Evolutionary conservation across 2,113 vertebrate genomes (phyloP).

Genomic region (Corapipo altera): DNA sequence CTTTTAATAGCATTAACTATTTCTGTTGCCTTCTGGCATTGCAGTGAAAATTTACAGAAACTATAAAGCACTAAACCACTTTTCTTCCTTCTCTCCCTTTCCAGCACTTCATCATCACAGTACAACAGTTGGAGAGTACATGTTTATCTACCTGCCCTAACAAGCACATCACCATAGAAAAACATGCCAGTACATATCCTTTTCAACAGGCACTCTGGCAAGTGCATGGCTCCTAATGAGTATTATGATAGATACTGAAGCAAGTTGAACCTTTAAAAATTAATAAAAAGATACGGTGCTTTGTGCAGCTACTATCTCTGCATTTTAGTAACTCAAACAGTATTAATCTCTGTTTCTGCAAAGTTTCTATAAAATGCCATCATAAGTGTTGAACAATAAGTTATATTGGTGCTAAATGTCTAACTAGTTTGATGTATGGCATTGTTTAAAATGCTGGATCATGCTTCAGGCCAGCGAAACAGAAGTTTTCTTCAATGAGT

Average conservation of each 20-base stretch:
- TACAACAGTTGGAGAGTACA: neutral
- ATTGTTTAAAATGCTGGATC: slow-evolving; percentile 25
- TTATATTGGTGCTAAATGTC: neutral
- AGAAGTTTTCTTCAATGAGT: neutral
- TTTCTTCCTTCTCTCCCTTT: neutral
- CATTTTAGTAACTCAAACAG: neutral
- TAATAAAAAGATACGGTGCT: neutral
- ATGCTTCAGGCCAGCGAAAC: neutral
- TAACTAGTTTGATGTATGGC: neutral
- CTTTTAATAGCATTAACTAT: neutral
- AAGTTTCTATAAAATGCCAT: neutral
- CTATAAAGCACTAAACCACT: neutral
- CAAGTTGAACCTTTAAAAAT: neutral
- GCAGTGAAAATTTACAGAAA: neutral
- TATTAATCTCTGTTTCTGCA: neutral
- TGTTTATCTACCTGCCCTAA: neutral
- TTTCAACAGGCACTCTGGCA: neutral
- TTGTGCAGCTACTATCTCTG: neutral
- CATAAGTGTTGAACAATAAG: neutral
- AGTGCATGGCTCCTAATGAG: neutral
- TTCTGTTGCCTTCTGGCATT: neutral
- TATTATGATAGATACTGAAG: neutral
- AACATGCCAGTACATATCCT: neutral
- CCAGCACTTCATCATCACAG: neutral
- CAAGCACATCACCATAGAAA: neutral